Evolutionary conservation across 2,113 vertebrate genomes (phyloP).

Genomic region (human (Homo sapiens)): DNA sequence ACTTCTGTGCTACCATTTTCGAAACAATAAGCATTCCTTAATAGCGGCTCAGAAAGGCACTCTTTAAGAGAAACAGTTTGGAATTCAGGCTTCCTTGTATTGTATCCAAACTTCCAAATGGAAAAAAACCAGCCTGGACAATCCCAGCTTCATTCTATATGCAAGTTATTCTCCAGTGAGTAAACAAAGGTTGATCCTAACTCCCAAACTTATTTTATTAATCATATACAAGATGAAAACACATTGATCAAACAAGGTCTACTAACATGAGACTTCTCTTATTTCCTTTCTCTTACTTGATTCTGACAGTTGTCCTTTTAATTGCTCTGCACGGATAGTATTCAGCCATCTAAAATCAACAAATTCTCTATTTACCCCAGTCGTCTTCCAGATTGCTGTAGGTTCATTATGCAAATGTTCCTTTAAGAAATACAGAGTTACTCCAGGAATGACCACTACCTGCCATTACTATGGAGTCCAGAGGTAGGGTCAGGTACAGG

Average conservation of each 20-base stretch:
- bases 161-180: neutral
- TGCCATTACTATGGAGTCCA: neutral
- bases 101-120: neutral
- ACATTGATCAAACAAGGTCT: neutral
- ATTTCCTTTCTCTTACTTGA: constrained; percentile 17
- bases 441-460: neutral
- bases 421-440: constrained; percentile 34
- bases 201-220: constrained; percentile 28
- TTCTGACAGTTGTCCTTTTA: neutral
- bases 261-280: neutral
- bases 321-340: neutral
- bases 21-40: constrained; percentile 45
- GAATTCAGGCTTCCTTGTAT: constrained; percentile 8
- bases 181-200: neutral
- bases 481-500: neutral
- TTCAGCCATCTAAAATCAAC: neutral
- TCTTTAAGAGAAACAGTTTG: constrained; percentile 28
- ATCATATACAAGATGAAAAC: neutral
- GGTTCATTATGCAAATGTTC: neutral
- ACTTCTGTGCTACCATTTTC: constrained; percentile 30
- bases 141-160: neutral
- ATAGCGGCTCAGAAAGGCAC: neutral
- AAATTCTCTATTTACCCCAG: neutral
- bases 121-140: neutral
- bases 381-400: neutral